Evolutionary conservation across 2,797 vertebrate species (phyloP).

Genomic region (Mycteria americana): DNA sequence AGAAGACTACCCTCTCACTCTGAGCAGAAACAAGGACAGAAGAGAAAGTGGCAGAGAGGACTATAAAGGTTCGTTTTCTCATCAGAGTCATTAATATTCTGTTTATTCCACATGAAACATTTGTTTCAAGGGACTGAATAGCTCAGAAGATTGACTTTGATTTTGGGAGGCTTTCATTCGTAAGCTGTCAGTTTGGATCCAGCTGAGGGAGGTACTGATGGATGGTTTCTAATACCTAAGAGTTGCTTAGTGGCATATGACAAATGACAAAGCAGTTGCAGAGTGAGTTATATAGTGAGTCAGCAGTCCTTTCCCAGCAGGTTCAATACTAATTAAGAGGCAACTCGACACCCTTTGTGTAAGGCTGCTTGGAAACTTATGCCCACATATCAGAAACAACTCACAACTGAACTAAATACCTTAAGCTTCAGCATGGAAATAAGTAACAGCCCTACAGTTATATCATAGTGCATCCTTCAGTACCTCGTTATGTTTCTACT

Average conservation of each 20-base stretch:
- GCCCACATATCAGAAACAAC: conserved; percentile 1
- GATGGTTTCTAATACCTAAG: conserved; percentile 52
- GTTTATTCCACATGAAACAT: not conserved
- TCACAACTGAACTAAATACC: not conserved
- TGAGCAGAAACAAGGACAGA: not conserved
- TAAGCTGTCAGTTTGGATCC: conserved; percentile 50
- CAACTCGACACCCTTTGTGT: not conserved
- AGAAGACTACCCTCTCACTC: not conserved
- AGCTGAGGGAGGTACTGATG: conserved; percentile 40
- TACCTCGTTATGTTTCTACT: not conserved
- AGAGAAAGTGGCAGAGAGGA: not conserved
- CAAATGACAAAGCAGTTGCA: conserved; percentile 52
- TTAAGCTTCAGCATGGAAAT: not conserved
- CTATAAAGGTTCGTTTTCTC: not conserved
- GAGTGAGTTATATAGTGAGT: conserved; percentile 53
- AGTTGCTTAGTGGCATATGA: conserved; percentile 18
- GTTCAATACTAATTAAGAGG: conserved; percentile 59
- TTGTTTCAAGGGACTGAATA: conserved; percentile 8
- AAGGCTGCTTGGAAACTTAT: conserved; percentile 16
- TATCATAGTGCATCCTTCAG: not conserved
- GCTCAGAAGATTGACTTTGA: conserved; percentile 56
- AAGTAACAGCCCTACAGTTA: not conserved
- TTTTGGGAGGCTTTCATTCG: conserved; percentile 55
- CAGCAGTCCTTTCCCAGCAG: conserved; percentile 50
- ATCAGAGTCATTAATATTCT: conserved; percentile 14